Conservation (phyloP, 2,888 invertebrate species). For the Ctena decussata region DNA sequence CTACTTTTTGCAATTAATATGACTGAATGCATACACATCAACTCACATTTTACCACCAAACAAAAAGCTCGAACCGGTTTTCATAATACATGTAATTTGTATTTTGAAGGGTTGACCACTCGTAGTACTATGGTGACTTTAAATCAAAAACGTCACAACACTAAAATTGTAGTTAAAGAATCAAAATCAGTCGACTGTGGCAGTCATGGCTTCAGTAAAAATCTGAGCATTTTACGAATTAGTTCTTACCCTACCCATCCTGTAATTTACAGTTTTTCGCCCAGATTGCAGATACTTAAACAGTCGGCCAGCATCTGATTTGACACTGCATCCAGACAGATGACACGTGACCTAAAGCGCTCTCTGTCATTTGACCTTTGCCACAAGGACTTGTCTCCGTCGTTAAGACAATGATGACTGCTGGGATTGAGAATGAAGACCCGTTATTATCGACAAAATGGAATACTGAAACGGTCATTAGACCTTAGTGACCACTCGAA, state of each 20-base stretch:
- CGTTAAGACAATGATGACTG: background rate
- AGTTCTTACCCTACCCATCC: background rate
- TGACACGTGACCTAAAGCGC: constrained; percentile 67
- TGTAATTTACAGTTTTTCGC: background rate
- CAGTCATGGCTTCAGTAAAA: no score
- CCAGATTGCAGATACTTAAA: constrained; percentile 31
- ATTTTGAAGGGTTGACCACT: no score
- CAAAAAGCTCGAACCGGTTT: no score
- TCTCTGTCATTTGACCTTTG: constrained; percentile 60
- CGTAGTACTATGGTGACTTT: no score
- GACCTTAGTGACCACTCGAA: constrained; percentile 55
- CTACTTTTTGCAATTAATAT: no score
- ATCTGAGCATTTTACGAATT: no score
- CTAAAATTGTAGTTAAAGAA: no score
- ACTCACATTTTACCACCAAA: no score
- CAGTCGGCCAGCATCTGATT: constrained; percentile 28
- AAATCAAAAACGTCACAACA: no score
- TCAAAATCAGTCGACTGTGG: no score
- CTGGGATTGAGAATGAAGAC: constrained; percentile 13
- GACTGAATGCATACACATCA: no score
- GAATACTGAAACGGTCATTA: constrained; percentile 53
- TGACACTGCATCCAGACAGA: constrained; percentile 60
- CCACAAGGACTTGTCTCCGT: background rate
- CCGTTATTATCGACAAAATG: constrained; percentile 65
- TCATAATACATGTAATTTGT: no score